Evolutionary conservation across 1,140 invertebrate species (phyloP).

Genomic region (Drosophila athabasca): DNA sequence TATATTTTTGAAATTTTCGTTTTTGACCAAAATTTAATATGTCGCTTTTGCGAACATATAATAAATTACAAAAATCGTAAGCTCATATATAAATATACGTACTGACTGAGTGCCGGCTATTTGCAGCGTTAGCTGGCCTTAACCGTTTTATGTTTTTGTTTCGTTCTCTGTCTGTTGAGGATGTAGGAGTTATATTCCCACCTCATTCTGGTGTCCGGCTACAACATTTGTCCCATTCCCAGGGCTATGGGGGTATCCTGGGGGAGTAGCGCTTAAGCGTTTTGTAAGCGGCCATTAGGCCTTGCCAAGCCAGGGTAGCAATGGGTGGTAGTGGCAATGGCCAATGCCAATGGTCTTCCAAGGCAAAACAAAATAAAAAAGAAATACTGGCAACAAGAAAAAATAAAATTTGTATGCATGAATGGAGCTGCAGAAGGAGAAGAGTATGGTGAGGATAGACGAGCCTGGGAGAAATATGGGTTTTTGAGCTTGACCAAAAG

Average conservation of each 20-base stretch:
- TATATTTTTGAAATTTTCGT: too few species aligned
- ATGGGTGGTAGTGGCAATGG: too few species aligned
- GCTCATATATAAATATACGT: too few species aligned
- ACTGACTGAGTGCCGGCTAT: too few species aligned
- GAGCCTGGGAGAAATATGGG: not conserved
- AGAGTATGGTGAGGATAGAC: not conserved
- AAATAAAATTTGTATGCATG: conserved; percentile 32
- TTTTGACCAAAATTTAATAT: too few species aligned
- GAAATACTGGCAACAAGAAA: conserved; percentile 23
- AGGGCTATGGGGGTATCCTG: conserved; percentile 34
- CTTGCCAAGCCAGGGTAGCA: not conserved
- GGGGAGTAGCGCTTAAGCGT: conserved; percentile 56
- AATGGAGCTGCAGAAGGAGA: not conserved
- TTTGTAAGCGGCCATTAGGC: conserved; percentile 70
- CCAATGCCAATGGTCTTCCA: conserved; percentile 24
- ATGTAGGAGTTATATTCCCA: not conserved
- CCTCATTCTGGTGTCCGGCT: conserved; percentile 8
- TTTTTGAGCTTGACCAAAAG: too few species aligned
- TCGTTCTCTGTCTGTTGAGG: not conserved
- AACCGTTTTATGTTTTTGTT: conserved; percentile 40
- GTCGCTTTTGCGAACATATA: too few species aligned
- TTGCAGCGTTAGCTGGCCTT: not conserved
- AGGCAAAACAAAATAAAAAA: conserved; percentile 12
- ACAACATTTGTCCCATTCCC: conserved; percentile 68
- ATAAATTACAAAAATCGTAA: too few species aligned